These are phyloP conservation scores for Ornithorhynchus anatinus DNA, from an alignment of 2,113 vertebrate species.

Conservation along the genomic window DNA sequence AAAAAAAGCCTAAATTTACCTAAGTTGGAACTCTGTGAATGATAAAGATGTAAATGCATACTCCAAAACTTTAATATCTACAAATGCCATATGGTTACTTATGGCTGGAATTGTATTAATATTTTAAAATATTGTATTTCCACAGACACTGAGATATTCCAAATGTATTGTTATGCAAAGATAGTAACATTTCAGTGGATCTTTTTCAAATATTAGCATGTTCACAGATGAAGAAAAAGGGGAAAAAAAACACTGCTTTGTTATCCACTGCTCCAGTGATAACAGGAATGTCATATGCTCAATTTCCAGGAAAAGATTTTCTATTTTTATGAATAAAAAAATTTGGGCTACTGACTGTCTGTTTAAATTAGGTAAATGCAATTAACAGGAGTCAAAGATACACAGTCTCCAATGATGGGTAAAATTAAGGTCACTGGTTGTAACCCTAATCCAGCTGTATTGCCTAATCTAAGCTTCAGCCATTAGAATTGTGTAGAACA, in stretches of 20 bases:
- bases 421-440: slow-evolving; percentile 36
- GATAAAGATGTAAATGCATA: slow-evolving; percentile 60
- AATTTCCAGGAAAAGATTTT: slow-evolving; percentile 13
- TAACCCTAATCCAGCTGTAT: not conserved
- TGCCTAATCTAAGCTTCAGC: not conserved
- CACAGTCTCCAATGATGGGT: slow-evolving; percentile 16
- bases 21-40: slow-evolving; percentile 61
- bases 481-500: not conserved
- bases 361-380: slow-evolving; percentile 57
- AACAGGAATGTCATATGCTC: slow-evolving; percentile 13
- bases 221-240: slow-evolving; percentile 44
- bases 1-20: slow-evolving; percentile 54
- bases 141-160: slow-evolving; percentile 43
- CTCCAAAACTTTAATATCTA: slow-evolving; percentile 57
- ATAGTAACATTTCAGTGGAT: slow-evolving; percentile 57
- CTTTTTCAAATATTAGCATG: slow-evolving; percentile 13
- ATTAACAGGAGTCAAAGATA: slow-evolving; percentile 34
- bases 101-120: slow-evolving; percentile 49
- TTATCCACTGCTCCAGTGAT: not conserved
- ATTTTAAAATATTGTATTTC: slow-evolving; percentile 62
- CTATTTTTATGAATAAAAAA: not conserved
- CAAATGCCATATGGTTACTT: slow-evolving; percentile 61
- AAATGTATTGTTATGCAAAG: slow-evolving; percentile 54
- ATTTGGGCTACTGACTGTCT: slow-evolving; percentile 41
- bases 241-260: slow-evolving; percentile 11